A percentile compares a stretch with the other conserved stretches of the same genome.
Evolutionary conservation across 2,113 vertebrate species (phyloP).

Genomic region (Coptodon bakossiorum): DNA sequence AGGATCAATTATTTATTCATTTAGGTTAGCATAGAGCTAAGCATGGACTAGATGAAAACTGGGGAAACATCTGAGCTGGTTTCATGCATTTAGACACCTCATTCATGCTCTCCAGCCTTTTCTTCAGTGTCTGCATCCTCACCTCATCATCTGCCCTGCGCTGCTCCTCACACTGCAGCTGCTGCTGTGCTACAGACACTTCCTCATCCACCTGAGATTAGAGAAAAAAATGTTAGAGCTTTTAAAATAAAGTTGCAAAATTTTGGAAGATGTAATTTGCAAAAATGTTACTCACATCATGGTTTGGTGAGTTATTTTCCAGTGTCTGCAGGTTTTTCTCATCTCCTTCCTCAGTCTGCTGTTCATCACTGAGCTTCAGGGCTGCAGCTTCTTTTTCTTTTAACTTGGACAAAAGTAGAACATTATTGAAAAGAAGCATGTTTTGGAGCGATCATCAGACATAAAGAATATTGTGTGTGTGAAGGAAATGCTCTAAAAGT

Average conservation of each 20-base stretch:
- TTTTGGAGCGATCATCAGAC: neutral
- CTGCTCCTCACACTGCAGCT: neutral
- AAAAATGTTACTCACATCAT: fast-evolving
- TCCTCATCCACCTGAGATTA: fast-evolving
- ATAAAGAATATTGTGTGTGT: neutral
- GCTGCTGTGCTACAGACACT: neutral
- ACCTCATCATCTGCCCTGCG: fast-evolving
- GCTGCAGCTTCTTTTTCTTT: neutral
- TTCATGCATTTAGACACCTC: fast-evolving
- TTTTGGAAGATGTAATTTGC: neutral
- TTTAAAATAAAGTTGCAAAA: fast-evolving
- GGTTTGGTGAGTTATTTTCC: neutral
- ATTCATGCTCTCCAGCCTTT: fast-evolving
- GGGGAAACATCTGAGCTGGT: fast-evolving
- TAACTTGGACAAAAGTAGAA: fast-evolving
- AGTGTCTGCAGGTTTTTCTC: neutral
- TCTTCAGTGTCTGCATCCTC: neutral
- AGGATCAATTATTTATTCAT: fast-evolving
- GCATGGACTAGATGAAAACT: fast-evolving
- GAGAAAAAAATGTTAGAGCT: fast-evolving
- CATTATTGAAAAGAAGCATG: neutral
- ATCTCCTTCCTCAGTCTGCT: neutral
- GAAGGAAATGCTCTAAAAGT: neutral
- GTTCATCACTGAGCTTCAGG: neutral
- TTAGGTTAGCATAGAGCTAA: neutral